Evolutionary conservation across 1,140 invertebrate species (phyloP).

Genomic region (Drosophila jambulina): DNA sequence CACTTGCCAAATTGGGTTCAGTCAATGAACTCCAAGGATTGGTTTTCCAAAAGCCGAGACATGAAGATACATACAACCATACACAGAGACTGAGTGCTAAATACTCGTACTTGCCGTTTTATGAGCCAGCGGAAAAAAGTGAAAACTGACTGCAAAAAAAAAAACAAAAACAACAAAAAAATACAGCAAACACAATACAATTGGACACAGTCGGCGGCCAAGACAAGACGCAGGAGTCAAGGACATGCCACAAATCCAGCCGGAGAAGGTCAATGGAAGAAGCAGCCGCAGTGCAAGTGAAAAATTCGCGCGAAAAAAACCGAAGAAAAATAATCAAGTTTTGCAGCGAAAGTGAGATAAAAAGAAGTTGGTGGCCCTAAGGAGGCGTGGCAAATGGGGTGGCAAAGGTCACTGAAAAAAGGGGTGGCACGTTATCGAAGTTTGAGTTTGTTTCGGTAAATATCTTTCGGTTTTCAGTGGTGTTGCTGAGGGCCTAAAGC

Average conservation of each 20-base stretch:
- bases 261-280: conserved; percentile 60
- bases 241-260: conserved; percentile 69
- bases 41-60: conserved; percentile 19
- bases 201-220: conserved; percentile 46
- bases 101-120: conserved; percentile 78
- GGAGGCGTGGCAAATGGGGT: background rate
- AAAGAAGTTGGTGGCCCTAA: conserved; percentile 36
- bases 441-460: conserved; percentile 26
- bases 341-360: conserved; percentile 72
- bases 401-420: conserved; percentile 9
- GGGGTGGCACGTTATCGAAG: conserved; percentile 10
- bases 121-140: conserved; percentile 72
- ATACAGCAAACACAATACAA: conserved; percentile 62
- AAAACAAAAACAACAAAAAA: conserved; percentile 13
- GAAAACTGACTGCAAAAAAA: conserved; percentile 60
- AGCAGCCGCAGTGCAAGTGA: conserved; percentile 64
- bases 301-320: conserved; percentile 57
- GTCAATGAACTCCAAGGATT: conserved; percentile 62
- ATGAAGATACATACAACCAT: conserved; percentile 7
- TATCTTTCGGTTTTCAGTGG: conserved; percentile 1
- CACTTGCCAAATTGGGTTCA: conserved; percentile 40
- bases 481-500: background rate
- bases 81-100: conserved; percentile 49
- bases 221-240: conserved; percentile 69
- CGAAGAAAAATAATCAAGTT: conserved; percentile 69